A percentile compares a stretch with the other conserved stretches of the same genome.
These are phyloP conservation scores for Chrysolina haemoptera DNA, from an alignment of 2,888 invertebrate species.

Conservation along the genomic window DNA sequence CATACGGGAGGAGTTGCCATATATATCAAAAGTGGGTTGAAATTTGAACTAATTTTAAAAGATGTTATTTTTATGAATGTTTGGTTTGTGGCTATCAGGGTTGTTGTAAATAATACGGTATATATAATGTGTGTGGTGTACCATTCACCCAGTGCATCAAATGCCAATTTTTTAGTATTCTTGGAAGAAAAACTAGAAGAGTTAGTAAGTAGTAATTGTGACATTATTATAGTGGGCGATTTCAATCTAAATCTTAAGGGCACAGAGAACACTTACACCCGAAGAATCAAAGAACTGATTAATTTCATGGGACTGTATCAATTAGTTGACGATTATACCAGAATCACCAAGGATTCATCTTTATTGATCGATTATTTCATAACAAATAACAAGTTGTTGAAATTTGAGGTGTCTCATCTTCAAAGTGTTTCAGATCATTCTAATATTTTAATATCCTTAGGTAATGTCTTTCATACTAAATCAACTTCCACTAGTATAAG, in stretches of 20 bases:
- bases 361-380: constrained; percentile 2
- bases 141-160: constrained; percentile 20
- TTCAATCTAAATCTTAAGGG: constrained; percentile 1
- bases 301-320: constrained; percentile 17
- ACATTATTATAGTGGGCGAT: constrained; percentile 6
- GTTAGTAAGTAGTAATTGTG: neutral
- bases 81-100: constrained; percentile 22
- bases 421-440: no score
- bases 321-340: constrained; percentile 5
- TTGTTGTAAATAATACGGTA: constrained; percentile 19
- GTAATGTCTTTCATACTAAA: neutral
- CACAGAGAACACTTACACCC: constrained; percentile 20
- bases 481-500: no score
- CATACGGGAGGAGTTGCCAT: no score
- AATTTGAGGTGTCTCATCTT: no score
- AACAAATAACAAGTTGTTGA: constrained; percentile 11
- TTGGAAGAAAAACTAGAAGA: constrained; percentile 16
- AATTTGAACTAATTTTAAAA: constrained; percentile 23
- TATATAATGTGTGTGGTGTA: constrained; percentile 26
- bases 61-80: constrained; percentile 28
- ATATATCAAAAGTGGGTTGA: constrained; percentile 26
- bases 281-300: constrained; percentile 20
- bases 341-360: no score
- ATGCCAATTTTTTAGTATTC: constrained; percentile 23
- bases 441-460: constrained; percentile 15